These are phyloP conservation scores for Episyrphus balteatus DNA, from an alignment of 1,140 invertebrate species.

Conservation along the genomic window DNA sequence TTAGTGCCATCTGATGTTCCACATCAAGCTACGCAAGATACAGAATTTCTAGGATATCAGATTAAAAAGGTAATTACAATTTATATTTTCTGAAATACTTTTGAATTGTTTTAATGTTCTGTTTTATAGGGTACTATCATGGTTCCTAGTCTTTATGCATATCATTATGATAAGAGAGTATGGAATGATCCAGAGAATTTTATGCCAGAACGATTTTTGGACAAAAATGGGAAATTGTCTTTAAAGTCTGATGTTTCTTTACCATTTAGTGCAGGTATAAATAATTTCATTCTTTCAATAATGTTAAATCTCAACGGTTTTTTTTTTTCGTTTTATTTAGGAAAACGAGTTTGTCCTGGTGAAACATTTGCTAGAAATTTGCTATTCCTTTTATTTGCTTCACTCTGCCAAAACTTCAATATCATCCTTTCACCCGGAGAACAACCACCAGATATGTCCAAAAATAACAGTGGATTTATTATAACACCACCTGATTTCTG, in stretches of 20 bases:
- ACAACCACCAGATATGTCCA: constrained; percentile 21
- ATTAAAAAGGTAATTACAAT: constrained; percentile 39
- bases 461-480: constrained; percentile 33
- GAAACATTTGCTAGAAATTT: constrained; percentile 58
- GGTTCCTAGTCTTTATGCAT: constrained; percentile 40
- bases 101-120: no score
- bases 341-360: constrained; percentile 57
- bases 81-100: no score
- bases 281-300: no score
- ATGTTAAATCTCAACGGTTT: no score
- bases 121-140: constrained; percentile 37
- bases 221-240: constrained; percentile 17
- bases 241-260: constrained; percentile 37
- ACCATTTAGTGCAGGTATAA: constrained; percentile 46
- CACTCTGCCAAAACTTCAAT: constrained; percentile 53
- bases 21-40: constrained; percentile 37
- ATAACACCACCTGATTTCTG: constrained; percentile 33
- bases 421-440: constrained; percentile 34
- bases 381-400: constrained; percentile 51
- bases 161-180: constrained; percentile 43
- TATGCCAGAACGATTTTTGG: constrained; percentile 49
- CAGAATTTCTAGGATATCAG: constrained; percentile 40
- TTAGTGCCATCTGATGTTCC: constrained; percentile 44
- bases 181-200: constrained; percentile 63
- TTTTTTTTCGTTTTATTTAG: constrained; percentile 33